Evolutionary conservation across 1,140 invertebrate species (phyloP).

Genomic region (Orius insidiosus): DNA sequence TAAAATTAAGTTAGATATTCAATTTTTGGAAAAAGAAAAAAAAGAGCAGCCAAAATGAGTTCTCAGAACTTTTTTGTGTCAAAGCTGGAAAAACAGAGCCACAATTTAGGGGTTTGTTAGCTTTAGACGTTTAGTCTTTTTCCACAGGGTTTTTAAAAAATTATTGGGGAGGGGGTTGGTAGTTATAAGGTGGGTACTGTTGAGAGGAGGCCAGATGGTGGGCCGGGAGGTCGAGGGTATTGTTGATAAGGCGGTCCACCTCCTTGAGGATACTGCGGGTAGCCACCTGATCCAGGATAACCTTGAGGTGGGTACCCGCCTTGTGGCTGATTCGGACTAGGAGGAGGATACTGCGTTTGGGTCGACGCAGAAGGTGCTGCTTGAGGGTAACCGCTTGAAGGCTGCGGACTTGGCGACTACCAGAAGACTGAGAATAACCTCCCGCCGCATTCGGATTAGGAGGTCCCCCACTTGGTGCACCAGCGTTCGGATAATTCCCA

Average conservation of each 20-base stretch:
- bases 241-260: conserved; percentile 10
- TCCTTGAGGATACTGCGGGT: conserved; percentile 3
- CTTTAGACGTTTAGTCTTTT: too few species aligned
- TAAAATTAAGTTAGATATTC: too few species aligned
- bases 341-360: conserved; percentile 10
- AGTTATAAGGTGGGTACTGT: conserved; percentile 11
- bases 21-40: too few species aligned
- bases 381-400: not conserved
- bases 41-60: too few species aligned
- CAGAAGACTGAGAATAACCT: not conserved
- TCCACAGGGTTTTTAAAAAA: not conserved
- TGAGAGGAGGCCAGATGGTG: conserved; percentile 11
- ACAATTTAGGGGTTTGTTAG: too few species aligned
- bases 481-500: conserved; percentile 4
- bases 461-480: not conserved
- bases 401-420: not conserved
- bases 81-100: too few species aligned
- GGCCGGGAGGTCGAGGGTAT: conserved; percentile 10
- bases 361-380: conserved; percentile 15
- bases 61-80: too few species aligned
- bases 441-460: not conserved
- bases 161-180: conserved; percentile 15
- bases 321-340: conserved; percentile 1
- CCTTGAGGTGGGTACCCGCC: conserved; percentile 10
- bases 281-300: conserved; percentile 8